phyloP scores from a whole-genome alignment of 2,113 vertebrate genomes.

The Beaufortia kweichowensis region DNA sequence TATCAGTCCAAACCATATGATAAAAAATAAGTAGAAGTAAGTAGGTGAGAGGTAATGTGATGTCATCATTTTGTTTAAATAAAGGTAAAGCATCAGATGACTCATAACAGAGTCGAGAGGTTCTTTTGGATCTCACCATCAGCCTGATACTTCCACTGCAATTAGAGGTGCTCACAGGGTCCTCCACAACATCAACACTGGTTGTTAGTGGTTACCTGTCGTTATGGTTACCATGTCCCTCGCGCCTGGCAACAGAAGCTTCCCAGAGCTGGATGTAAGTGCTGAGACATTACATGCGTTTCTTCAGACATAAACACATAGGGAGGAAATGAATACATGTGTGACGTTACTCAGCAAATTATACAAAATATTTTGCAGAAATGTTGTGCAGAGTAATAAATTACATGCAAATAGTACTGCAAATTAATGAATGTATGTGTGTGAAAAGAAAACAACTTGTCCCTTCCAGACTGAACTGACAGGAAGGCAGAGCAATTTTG shows the following conservation, averaged over 20 bases:
- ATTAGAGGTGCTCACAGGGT: constrained; percentile 68
- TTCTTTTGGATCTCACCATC: constrained; percentile 54
- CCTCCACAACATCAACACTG: constrained; percentile 59
- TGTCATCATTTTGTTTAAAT: no score
- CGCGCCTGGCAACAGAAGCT: constrained; percentile 61
- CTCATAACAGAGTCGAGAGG: no score
- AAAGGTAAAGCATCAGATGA: no score
- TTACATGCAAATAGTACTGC: no score
- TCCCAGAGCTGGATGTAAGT: constrained; percentile 40
- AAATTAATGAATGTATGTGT: no score
- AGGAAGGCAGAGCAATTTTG: no score
- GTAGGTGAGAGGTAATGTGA: no score
- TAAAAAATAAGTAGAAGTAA: no score
- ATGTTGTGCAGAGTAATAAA: no score
- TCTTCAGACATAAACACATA: constrained; percentile 43
- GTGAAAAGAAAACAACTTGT: no score
- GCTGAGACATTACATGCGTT: constrained; percentile 39
- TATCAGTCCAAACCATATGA: no score
- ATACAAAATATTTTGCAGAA: background rate
- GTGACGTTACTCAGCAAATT: background rate
- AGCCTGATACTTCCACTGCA: constrained; percentile 65
- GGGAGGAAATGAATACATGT: constrained; percentile 28
- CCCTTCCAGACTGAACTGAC: no score
- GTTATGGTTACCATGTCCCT: constrained; percentile 77
- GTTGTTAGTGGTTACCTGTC: constrained; percentile 79